These are phyloP conservation scores for Mycteria americana DNA, from an alignment of 2,797 vertebrate species.

Conservation along the genomic window DNA sequence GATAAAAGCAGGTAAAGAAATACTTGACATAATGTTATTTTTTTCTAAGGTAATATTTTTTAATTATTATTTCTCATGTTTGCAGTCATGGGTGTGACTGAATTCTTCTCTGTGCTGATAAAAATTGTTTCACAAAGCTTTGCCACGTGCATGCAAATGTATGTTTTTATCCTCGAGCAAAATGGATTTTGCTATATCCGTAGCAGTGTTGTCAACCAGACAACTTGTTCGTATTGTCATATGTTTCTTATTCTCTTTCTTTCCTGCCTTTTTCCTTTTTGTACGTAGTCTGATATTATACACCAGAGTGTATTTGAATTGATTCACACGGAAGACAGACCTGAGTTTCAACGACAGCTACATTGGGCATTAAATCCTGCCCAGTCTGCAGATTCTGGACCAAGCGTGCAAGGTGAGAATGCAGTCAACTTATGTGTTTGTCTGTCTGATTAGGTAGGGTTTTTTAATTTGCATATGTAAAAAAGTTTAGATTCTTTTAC, in stretches of 20 bases:
- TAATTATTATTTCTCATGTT: background rate
- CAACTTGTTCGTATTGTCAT: background rate
- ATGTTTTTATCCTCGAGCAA: background rate
- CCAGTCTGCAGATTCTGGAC: slow-evolving; percentile 67
- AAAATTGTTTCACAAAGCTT: background rate
- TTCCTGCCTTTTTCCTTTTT: background rate
- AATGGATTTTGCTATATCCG: background rate
- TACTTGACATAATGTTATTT: background rate
- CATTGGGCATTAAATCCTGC: slow-evolving; percentile 81
- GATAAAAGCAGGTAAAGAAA: background rate
- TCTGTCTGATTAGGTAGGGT: rapidly evolving
- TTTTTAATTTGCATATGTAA: background rate
- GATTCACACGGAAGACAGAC: slow-evolving; percentile 85
- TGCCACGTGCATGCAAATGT: background rate
- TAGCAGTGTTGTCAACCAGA: background rate
- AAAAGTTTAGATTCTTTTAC: background rate
- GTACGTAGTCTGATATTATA: slow-evolving; percentile 82
- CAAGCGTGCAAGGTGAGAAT: slow-evolving; percentile 72
- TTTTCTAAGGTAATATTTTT: background rate
- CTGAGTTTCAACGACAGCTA: slow-evolving; percentile 84
- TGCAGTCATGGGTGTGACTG: background rate
- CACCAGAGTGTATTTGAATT: slow-evolving; percentile 87
- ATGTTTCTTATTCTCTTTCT: background rate
- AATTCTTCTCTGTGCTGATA: background rate
- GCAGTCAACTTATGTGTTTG: background rate